These are phyloP conservation scores for Drosophila anomelani DNA, from an alignment of 2,888 invertebrate species.

Conservation along the genomic window DNA sequence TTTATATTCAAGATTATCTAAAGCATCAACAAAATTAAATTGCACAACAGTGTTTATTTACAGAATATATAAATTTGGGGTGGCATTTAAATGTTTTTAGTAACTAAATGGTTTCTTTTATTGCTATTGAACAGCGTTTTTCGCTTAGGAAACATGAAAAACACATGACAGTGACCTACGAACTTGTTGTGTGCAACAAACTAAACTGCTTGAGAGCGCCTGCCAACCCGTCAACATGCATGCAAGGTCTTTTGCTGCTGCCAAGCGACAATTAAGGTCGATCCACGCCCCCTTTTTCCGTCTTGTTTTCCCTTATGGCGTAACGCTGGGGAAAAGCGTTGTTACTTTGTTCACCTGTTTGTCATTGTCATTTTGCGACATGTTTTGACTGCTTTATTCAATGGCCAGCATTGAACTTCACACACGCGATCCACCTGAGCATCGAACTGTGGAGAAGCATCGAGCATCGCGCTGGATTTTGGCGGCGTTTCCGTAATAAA, in stretches of 20 bases:
- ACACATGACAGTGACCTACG: slow-evolving; percentile 50
- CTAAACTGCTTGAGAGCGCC: slow-evolving; percentile 49
- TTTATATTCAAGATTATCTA: background rate
- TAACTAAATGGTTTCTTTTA: no score
- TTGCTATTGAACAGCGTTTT: background rate
- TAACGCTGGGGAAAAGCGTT: slow-evolving; percentile 4
- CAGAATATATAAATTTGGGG: background rate
- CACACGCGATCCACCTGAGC: slow-evolving; percentile 57
- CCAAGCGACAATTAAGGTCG: slow-evolving; percentile 75
- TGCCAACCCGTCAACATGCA: slow-evolving; percentile 65
- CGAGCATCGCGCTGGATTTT: slow-evolving; percentile 12
- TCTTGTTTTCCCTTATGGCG: background rate
- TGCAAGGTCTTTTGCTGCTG: slow-evolving; percentile 56
- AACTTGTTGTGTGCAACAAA: slow-evolving; percentile 58
- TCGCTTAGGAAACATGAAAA: background rate
- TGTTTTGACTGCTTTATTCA: slow-evolving; percentile 76
- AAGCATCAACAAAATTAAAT: no score
- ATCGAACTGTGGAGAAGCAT: slow-evolving; percentile 1
- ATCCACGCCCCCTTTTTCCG: slow-evolving; percentile 15
- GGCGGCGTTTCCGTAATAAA: slow-evolving; percentile 35
- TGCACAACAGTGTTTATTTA: background rate
- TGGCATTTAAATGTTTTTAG: background rate
- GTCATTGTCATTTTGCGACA: slow-evolving; percentile 64
- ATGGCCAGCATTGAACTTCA: slow-evolving; percentile 60
- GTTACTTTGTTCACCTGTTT: slow-evolving; percentile 33